These are phyloP conservation scores for Drosophila auraria DNA, from an alignment of 1,140 invertebrate genomes.

Conservation along the genomic window DNA sequence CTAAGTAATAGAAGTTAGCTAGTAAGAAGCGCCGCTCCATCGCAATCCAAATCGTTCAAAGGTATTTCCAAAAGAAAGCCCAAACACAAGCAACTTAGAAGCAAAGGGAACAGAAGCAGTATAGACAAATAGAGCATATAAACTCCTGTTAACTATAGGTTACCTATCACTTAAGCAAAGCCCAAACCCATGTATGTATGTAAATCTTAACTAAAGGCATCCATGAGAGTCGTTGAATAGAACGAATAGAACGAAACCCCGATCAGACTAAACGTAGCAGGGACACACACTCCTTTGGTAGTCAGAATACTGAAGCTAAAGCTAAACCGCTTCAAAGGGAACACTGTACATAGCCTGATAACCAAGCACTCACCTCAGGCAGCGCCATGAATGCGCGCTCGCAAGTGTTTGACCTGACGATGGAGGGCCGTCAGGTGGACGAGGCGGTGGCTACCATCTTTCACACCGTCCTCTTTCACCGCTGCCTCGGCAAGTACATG, in stretches of 20 bases:
- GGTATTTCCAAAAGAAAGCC: conserved; percentile 31
- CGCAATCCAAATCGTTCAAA: conserved; percentile 43
- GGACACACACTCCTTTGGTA: not conserved
- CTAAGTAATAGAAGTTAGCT: conserved; percentile 15
- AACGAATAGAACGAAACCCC: not conserved
- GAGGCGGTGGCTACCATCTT: conserved; percentile 97
- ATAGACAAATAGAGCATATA: conserved; percentile 18
- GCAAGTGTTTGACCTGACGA: conserved; percentile 94
- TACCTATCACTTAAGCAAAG: conserved; percentile 9
- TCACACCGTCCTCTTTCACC: conserved; percentile 97
- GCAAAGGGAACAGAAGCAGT: conserved; percentile 34
- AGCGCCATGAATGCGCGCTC: conserved; percentile 93
- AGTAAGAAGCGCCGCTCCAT: conserved; percentile 43
- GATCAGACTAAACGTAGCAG: not conserved
- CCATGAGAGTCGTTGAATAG: conserved; percentile 7
- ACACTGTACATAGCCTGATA: conserved; percentile 15
- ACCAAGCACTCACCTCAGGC: not conserved
- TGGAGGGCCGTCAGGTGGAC: conserved; percentile 97
- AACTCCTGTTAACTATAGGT: conserved; percentile 15
- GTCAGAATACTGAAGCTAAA: conserved; percentile 3
- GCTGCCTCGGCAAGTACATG: conserved; percentile 97
- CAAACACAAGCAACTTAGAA: conserved; percentile 21
- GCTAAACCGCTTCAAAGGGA: not conserved
- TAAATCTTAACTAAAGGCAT: conserved; percentile 12
- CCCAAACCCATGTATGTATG: not conserved